Percentiles rank a stretch among this genome's conserved stretches.
phyloP scores from a whole-genome alignment of 2,888 invertebrate species.

The Physocephala rufipes region DNA sequence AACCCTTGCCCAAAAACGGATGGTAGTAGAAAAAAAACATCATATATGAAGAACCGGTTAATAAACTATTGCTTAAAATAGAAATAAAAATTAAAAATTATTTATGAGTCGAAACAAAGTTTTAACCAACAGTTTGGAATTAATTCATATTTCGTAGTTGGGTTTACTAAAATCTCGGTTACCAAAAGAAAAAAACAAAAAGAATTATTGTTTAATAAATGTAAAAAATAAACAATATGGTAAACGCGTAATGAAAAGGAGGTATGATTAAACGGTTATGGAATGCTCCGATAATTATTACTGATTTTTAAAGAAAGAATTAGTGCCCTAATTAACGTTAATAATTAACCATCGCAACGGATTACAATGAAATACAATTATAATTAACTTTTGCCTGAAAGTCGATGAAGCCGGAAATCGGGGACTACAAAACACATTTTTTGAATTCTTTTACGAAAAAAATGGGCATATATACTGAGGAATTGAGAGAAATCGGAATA shows the following conservation, averaged over 20 bases:
- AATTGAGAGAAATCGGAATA: conserved; percentile 33
- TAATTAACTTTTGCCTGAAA: background rate
- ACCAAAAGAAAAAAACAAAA: too few species aligned
- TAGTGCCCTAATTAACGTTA: too few species aligned
- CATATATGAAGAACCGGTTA: conserved; percentile 59
- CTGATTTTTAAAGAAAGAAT: too few species aligned
- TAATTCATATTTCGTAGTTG: conserved; percentile 33
- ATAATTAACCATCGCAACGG: conserved; percentile 24
- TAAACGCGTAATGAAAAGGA: too few species aligned
- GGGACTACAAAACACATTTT: conserved; percentile 28
- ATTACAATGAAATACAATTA: too few species aligned
- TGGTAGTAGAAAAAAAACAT: conserved; percentile 58
- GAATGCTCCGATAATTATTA: too few species aligned
- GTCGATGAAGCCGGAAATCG: conserved; percentile 30
- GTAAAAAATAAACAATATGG: too few species aligned
- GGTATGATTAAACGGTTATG: too few species aligned
- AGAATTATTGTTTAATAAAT: too few species aligned
- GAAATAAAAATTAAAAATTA: conserved; percentile 46
- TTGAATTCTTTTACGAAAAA: conserved; percentile 35
- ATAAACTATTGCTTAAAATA: conserved; percentile 61
- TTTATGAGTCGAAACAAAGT: conserved; percentile 1
- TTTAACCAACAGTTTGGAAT: background rate
- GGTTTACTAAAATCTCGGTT: too few species aligned
- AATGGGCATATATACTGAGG: conserved; percentile 32
- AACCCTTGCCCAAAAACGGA: conserved; percentile 52